Base-by-base conservation (phyloP, 1,140 invertebrate genomes). In the Metopolophium dirhodum region DNA sequence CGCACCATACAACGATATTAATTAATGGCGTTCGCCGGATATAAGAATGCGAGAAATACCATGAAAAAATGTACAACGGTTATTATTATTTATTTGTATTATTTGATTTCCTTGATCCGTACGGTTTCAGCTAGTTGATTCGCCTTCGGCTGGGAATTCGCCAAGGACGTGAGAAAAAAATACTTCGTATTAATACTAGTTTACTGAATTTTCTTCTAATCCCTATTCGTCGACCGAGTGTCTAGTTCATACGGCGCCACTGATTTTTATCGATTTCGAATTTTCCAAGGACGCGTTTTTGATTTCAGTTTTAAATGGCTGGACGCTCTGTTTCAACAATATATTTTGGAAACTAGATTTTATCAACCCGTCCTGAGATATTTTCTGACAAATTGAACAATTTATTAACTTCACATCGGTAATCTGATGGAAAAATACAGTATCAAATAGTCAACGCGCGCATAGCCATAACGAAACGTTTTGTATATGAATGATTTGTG, bases 211-310 rank as follows among this genome's bases (percentile, higher is more conserved):
- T 77, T n/a, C 11, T 47, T n/a, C 6, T 30, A 86, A 86, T 86
- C 41, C 26, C 11, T n/a, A 6, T 86, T 86, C 37, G 85, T 47
- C 23, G 85, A 30, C 37, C 85, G 11, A 45, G 37, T 26, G 41
- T 86, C 85, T 89, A 51, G 49, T 89, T 35, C 49, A 2, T 23
- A 89, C n/a, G 87, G 49, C 87, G 87, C 87, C 87, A 54, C 49
- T 54, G 87, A 89, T 89, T 89, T 89, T n/a, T 61, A 90, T 90
- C 54, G 88, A 61, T 90, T 90, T 61, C 22, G 49, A 57, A 41
- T 41, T 89, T 89, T 41, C 49, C 88, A 61, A 90, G 54, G 54
- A 61, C 37, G 22, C 22, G 14, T 41, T 22, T 90, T 90, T 57
- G 88, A 54, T 51, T n/a, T 89, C 35, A 22, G 20, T 89, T 54